Evolutionary conservation across 2,797 vertebrate species (phyloP).

Genomic region (Okamejei kenojei): DNA sequence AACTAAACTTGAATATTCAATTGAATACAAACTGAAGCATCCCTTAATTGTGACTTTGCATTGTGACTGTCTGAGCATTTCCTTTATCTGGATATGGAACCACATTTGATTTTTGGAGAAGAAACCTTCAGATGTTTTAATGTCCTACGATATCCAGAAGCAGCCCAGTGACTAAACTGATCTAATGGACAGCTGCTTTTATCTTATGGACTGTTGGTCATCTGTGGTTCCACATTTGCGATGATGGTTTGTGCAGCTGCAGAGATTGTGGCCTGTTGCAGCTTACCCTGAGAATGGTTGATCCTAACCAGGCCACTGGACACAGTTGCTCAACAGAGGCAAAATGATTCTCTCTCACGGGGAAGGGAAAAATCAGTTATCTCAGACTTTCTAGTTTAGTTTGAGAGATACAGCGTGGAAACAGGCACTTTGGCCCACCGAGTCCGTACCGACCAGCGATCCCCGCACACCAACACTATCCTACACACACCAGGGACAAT

Average conservation of each 20-base stretch:
- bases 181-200: slow-evolving; percentile 13
- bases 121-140: slow-evolving; percentile 1
- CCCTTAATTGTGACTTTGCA: background rate
- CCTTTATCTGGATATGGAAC: background rate
- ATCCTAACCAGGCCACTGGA: slow-evolving; percentile 18
- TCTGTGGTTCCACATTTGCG: slow-evolving; percentile 4
- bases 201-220: slow-evolving; percentile 9
- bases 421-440: too few relatives aligned
- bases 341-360: background rate
- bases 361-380: background rate
- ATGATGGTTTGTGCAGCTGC: background rate
- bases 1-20: background rate
- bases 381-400: background rate
- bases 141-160: slow-evolving; percentile 22
- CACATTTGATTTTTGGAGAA: background rate
- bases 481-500: too few relatives aligned
- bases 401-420: too few relatives aligned
- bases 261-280: slow-evolving; percentile 26
- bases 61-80: background rate
- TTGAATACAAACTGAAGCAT: background rate
- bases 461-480: too few relatives aligned
- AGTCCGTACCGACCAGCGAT: too few relatives aligned
- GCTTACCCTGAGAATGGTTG: background rate
- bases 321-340: background rate
- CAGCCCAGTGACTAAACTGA: background rate